These are phyloP conservation scores for Mesitornis unicolor DNA, from an alignment of 2,113 vertebrate genomes.

Conservation along the genomic window DNA sequence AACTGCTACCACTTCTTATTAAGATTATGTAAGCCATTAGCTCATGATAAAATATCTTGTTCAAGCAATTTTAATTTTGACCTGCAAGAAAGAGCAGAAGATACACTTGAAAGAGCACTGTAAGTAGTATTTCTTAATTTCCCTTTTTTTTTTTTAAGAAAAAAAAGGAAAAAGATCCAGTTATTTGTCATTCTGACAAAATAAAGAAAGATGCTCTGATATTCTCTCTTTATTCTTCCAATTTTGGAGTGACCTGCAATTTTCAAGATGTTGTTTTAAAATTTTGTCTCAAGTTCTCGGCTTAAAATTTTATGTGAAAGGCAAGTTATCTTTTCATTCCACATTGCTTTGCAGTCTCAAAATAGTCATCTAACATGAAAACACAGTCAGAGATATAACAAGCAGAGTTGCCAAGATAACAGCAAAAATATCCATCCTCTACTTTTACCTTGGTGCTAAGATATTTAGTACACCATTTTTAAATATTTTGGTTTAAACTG, in stretches of 20 bases:
- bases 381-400: neutral
- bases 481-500: neutral
- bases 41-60: neutral
- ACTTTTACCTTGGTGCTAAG: conserved; percentile 2
- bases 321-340: conserved; percentile 6
- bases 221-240: neutral
- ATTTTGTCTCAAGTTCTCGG: neutral
- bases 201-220: neutral
- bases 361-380: conserved; percentile 35
- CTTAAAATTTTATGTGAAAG: neutral
- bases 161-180: neutral
- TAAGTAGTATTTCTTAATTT: neutral
- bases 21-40: neutral
- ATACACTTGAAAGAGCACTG: neutral
- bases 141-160: too few species aligned
- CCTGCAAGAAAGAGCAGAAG: neutral
- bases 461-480: neutral
- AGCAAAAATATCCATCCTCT: conserved; percentile 4
- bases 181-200: neutral
- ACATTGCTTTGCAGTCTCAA: neutral
- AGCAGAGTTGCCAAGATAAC: conserved; percentile 32
- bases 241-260: neutral
- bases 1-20: neutral
- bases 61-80: neutral
- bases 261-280: neutral